Evolutionary conservation across 1,140 invertebrate species (phyloP), one percentile per base, ranked within the genome.

Genomic region (Drosophila lacertosa): DNA sequence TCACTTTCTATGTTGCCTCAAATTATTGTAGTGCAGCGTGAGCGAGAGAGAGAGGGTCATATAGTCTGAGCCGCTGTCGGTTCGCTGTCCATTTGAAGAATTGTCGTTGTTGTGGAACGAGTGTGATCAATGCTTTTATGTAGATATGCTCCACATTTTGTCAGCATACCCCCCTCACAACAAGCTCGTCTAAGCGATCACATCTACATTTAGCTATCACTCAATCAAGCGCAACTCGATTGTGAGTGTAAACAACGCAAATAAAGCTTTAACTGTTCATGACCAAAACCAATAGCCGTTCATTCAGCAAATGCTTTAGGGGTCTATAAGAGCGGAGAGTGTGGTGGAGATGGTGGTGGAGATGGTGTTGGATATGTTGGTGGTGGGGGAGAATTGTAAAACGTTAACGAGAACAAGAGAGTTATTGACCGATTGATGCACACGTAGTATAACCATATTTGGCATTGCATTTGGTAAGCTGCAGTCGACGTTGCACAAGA

Each of bases 381-480:
- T 2, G 20, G 20, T 22, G 26, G 7, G 26, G 26, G 29, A n/a
- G 16, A n/a, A 6, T 13, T 37, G n/a, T 4, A 40, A 13, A 54
- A 32, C 60, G 62, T 63, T 29, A 53, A 13, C 42, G 22, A 62
- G 35, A 55, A 44, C 35, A 40, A 13, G 40, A 53, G 65, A 47
- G 62, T 32, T 50, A 54, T 33, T 70, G 70, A 64, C 58, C 58
- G 47, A 48, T 58, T 63, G 74, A 71, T 86, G 77, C 73, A 59
- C 29, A 22, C 60, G 44, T 57, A 35, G 64, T 74, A 84, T 84
- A 84, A 84, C 81, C 81, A 84, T 84, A 84, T 84, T 84, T 84
- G 81, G 81, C 73, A 75, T 88, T 84, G 81, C 81, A 84, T 74
- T 84, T 67, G 65, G 48, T 75, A 50, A 74, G 72, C 76, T 83